Evolutionary conservation across 2,113 vertebrate genomes (phyloP).

Genomic region (Pycnonotus jocosus): DNA sequence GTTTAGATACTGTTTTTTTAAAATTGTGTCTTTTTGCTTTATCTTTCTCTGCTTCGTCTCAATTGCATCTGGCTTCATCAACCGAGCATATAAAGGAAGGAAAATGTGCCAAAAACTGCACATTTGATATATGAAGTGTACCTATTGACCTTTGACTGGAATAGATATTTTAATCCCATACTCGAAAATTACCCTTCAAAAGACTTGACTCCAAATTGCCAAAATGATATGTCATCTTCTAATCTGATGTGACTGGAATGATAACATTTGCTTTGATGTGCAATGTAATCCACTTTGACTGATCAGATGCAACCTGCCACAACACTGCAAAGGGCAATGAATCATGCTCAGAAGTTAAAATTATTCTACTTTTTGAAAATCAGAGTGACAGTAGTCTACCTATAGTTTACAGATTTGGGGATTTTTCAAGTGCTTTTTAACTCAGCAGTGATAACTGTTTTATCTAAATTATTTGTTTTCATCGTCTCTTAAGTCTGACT

Average conservation of each 20-base stretch:
- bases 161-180: slow-evolving; percentile 60
- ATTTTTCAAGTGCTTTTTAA: not conserved
- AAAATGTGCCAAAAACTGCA: not conserved
- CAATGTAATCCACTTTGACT: slow-evolving; percentile 30
- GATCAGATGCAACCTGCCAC: slow-evolving; percentile 46
- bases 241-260: slow-evolving; percentile 58
- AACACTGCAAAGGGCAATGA: not conserved
- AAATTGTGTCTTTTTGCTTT: not conserved
- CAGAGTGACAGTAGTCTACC: not conserved
- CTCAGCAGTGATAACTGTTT: not conserved
- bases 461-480: not conserved
- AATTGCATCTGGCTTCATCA: slow-evolving; percentile 7
- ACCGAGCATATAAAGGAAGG: not conserved
- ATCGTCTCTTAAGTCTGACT: not conserved
- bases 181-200: slow-evolving; percentile 58
- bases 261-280: slow-evolving; percentile 45
- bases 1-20: not conserved
- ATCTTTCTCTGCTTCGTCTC: not conserved
- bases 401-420: not conserved
- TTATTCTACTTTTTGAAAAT: not conserved
- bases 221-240: slow-evolving; percentile 40
- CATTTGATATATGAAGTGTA: slow-evolving; percentile 18
- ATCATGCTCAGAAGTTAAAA: slow-evolving; percentile 5
- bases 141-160: slow-evolving; percentile 51
- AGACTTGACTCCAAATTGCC: slow-evolving; percentile 54